These are phyloP conservation scores for Cephalotes varians DNA, from an alignment of 2,888 invertebrate species.

Conservation along the genomic window DNA sequence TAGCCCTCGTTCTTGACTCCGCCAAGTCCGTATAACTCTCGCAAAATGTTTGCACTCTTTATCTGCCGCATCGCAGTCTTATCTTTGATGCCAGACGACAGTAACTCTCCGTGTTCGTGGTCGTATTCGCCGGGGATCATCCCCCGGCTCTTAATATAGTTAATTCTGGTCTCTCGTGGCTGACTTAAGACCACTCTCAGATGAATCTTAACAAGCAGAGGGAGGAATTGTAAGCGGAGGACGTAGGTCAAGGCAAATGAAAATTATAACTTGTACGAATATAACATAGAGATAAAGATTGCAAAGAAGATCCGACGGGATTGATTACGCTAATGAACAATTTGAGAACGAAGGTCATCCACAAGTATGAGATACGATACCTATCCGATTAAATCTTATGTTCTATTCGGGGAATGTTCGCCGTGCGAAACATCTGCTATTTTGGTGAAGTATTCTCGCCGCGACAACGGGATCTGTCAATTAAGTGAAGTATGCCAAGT, in stretches of 20 bases:
- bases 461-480: background rate
- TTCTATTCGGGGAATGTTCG: background rate
- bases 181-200: slow-evolving; percentile 62
- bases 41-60: slow-evolving; percentile 11
- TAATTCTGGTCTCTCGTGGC: slow-evolving; percentile 66
- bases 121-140: slow-evolving; percentile 64
- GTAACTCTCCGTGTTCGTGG: slow-evolving; percentile 60
- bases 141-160: slow-evolving; percentile 67
- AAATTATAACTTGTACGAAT: slow-evolving; percentile 5
- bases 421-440: slow-evolving; percentile 5
- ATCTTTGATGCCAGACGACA: slow-evolving; percentile 27
- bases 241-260: slow-evolving; percentile 27
- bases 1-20: background rate
- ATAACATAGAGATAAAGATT: background rate
- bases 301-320: background rate
- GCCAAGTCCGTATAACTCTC: background rate
- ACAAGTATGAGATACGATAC: background rate
- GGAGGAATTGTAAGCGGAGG: background rate
- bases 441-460: background rate
- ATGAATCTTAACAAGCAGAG: slow-evolving; percentile 67
- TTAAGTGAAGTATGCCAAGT: background rate
- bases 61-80: background rate
- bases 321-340: background rate
- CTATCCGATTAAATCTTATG: background rate
- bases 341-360: too few relatives aligned